These are phyloP conservation scores for Lepus oiostolus DNA, from an alignment of 2,797 vertebrate genomes.

Conservation along the genomic window DNA sequence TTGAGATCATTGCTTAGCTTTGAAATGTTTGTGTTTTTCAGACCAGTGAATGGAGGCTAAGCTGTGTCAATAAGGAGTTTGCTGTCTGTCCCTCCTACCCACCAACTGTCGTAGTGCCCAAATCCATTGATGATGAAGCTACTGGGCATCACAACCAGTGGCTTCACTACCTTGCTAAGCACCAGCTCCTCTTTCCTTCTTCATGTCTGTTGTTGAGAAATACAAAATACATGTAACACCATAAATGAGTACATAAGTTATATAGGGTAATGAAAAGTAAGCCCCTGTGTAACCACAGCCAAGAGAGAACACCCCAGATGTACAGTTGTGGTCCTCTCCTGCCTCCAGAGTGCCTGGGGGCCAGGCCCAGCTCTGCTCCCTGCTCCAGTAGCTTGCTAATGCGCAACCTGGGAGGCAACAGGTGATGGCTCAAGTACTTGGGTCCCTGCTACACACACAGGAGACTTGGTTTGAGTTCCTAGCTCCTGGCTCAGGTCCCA, in stretches of 20 bases:
- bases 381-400: too few relatives aligned
- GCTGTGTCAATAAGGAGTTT: slow-evolving; percentile 96
- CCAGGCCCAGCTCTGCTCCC: too few relatives aligned
- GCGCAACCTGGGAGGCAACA: too few relatives aligned
- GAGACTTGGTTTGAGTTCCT: too few relatives aligned
- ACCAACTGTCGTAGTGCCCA: slow-evolving; percentile 93
- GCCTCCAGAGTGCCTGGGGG: neutral
- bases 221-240: neutral
- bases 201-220: neutral
- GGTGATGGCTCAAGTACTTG: too few relatives aligned
- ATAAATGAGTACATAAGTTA: neutral
- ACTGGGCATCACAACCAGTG: too few relatives aligned
- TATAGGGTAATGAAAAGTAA: neutral
- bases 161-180: too few relatives aligned
- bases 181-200: neutral
- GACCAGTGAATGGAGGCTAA: slow-evolving; percentile 97
- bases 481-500: too few relatives aligned
- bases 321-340: neutral
- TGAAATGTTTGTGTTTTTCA: slow-evolving; percentile 85
- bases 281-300: neutral
- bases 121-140: slow-evolving; percentile 93
- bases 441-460: too few relatives aligned
- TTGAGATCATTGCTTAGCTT: slow-evolving; percentile 28
- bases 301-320: neutral
- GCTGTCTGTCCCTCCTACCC: slow-evolving; percentile 95